Base-by-base conservation (phyloP, 2,113 vertebrate genomes). In the Myodes glareolus region DNA sequence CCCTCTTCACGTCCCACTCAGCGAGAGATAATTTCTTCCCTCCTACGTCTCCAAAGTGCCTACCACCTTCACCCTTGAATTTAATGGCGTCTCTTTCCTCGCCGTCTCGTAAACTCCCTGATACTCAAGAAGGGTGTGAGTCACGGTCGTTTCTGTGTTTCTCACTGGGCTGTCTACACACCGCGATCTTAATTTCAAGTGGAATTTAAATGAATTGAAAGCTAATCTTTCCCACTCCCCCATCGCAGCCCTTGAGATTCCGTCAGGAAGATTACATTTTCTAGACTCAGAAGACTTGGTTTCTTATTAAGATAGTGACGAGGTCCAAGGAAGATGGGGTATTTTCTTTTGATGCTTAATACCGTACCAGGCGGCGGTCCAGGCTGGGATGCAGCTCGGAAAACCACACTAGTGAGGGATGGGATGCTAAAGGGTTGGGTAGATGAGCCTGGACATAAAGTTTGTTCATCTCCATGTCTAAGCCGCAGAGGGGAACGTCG, bases 81-180 rank as follows among this genome's bases (percentile, higher is more conserved):
- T 84, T 52, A 47, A 68, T 94, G 91, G 67, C 63, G 13, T 85
- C 50, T 70, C 21, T 90, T 89, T 73, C 58, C 65, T 55, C 47
- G 50, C 72, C 68, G n/a, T 55, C 78, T 86, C 80, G 75, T 77
- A 52, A 80, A 76, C 55, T 90, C 92, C 88, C 63, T 90, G 68
- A 85, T 75, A 89, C 58, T 97, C 61, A 36, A 47, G 36, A n/a
- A 92, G 33, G 39, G 33, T 73, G 67, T 52, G 88, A 88, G 52
- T 93, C 91, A 78, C 31, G 25, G 81, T 89, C 96, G 89, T 95
- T 96, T 96, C 92, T 96, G 25, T 81, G 58, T 91, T 90, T 92
- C 92, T 97, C 65, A 68, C 86, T 84, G 61, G 86, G 65, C 88
- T 81, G 25, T 92, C 97, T 88, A 90, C 91, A 90, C 91, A 89